Evolutionary conservation across 2,797 vertebrate species (phyloP).

Genomic region (Chelmon rostratus): DNA sequence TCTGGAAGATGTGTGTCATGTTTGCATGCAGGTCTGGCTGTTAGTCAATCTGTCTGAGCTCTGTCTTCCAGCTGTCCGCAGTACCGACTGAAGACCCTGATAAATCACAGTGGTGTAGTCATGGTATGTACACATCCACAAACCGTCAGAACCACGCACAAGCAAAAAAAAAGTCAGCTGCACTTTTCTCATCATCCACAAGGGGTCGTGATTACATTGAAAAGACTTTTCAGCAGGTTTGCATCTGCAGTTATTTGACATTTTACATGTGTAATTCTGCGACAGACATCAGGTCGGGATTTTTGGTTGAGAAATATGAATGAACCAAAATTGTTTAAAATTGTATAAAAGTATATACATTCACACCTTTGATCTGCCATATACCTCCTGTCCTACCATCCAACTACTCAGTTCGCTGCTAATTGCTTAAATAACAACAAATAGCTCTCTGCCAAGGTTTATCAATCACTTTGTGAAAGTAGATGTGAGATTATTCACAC

Average conservation of each 20-base stretch:
- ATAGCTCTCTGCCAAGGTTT: not conserved
- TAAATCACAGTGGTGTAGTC: conserved; percentile 27
- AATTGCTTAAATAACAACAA: not conserved
- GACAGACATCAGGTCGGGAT: not conserved
- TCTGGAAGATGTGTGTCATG: not conserved
- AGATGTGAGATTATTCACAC: not conserved
- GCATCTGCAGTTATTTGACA: not conserved
- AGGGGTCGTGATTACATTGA: conserved; percentile 58
- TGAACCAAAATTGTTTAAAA: not conserved
- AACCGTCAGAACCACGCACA: not conserved
- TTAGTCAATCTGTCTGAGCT: conserved; percentile 31
- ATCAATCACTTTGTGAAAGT: not conserved
- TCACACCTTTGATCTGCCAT: not conserved
- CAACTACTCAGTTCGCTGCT: not conserved
- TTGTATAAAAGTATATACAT: not conserved
- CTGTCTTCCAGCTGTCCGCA: conserved; percentile 30
- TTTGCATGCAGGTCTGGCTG: conserved; percentile 13
- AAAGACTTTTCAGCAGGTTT: conserved; percentile 6
- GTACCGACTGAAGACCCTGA: conserved; percentile 38
- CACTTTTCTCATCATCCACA: conserved; percentile 64
- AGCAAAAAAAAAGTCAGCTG: not conserved
- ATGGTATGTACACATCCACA: conserved; percentile 2
- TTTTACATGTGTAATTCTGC: not conserved
- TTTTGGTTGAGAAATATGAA: not conserved
- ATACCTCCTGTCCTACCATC: not conserved